phyloP scores from a whole-genome alignment of 2,888 invertebrate species.

The Drosophila longiperda region DNA sequence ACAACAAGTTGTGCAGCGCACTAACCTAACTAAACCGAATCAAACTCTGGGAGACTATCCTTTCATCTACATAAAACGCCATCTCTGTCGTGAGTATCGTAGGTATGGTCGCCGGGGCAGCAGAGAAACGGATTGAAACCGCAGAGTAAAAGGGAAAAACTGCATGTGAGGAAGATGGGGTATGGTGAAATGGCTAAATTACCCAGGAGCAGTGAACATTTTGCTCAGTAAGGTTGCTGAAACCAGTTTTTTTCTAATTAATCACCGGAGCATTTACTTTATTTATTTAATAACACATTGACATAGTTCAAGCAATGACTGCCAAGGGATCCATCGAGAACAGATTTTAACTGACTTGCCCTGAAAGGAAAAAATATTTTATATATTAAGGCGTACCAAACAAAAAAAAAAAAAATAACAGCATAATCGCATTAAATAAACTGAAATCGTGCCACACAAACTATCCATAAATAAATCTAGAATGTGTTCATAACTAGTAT shows the following conservation, averaged over 20 bases:
- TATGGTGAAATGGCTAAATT: neutral
- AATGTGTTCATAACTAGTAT: neutral
- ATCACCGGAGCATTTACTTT: slow-evolving; percentile 60
- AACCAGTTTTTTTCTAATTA: slow-evolving; percentile 53
- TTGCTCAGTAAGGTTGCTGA: slow-evolving; percentile 29
- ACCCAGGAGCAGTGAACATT: slow-evolving; percentile 31
- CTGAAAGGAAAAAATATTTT: slow-evolving; percentile 6
- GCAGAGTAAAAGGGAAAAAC: slow-evolving; percentile 37
- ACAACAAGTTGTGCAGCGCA: slow-evolving; percentile 24
- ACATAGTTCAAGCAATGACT: slow-evolving; percentile 26
- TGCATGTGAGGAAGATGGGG: slow-evolving; percentile 20
- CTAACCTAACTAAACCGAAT: slow-evolving; percentile 20
- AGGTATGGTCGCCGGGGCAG: slow-evolving; percentile 47
- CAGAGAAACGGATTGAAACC: slow-evolving; percentile 47
- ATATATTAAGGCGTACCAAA: neutral
- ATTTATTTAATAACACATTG: slow-evolving; percentile 54
- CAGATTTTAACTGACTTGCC: neutral
- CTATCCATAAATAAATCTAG: neutral
- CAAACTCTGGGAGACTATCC: slow-evolving; percentile 34
- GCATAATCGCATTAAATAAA: neutral
- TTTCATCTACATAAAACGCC: slow-evolving; percentile 60
- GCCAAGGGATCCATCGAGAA: slow-evolving; percentile 27
- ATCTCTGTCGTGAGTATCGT: slow-evolving; percentile 42
- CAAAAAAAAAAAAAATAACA: neutral
- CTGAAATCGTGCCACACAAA: neutral